Evolutionary conservation across 2,113 vertebrate species (phyloP).

Genomic region (Pogonocichla stellata): DNA sequence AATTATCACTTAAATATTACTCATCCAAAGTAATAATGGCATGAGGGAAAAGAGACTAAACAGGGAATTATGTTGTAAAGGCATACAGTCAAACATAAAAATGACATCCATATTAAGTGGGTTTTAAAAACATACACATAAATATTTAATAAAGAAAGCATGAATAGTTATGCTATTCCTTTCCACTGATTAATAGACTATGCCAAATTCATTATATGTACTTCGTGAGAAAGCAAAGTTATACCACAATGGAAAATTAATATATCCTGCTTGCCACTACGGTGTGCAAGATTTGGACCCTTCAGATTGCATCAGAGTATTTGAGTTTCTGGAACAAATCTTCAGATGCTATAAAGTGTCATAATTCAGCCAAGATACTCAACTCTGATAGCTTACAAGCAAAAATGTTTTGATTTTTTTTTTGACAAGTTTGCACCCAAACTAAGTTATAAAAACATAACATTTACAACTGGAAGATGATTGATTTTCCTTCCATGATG

Average conservation of each 20-base stretch:
- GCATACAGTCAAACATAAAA: slow-evolving; percentile 24
- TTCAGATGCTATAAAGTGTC: neutral
- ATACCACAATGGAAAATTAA: neutral
- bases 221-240: slow-evolving; percentile 48
- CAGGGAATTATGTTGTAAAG: neutral
- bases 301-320: neutral
- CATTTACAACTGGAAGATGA: slow-evolving; percentile 54
- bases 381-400: neutral
- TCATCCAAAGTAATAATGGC: neutral
- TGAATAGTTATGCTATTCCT: neutral
- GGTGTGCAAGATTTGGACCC: neutral
- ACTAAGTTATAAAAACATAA: slow-evolving; percentile 4
- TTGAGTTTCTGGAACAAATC: neutral
- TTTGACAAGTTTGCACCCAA: neutral
- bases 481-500: slow-evolving; percentile 22
- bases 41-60: neutral
- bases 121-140: neutral
- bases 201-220: neutral
- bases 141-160: slow-evolving; percentile 26
- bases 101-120: slow-evolving; percentile 1
- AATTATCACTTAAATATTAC: neutral
- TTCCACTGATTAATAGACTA: neutral
- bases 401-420: neutral
- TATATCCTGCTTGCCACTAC: neutral
- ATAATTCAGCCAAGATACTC: neutral